Evolutionary conservation across 1,140 invertebrate species (phyloP).

Genomic region (Lepidurus arcticus): DNA sequence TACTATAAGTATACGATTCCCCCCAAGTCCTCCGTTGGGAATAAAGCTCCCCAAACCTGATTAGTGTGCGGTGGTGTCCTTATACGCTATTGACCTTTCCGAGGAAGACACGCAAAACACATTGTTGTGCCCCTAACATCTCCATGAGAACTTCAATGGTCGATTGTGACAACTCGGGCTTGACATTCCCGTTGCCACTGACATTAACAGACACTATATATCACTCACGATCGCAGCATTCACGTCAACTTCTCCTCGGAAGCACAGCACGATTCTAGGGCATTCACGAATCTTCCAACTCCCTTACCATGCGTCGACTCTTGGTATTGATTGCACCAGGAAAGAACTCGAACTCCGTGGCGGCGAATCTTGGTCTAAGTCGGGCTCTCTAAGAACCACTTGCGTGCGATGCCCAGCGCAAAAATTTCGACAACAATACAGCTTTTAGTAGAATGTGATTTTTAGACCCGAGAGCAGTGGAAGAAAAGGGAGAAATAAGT

Average conservation of each 20-base stretch:
- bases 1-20: neutral
- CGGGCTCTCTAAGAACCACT: neutral
- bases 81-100: neutral
- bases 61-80: too few relatives aligned
- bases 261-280: neutral
- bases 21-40: too few relatives aligned
- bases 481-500: too few relatives aligned
- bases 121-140: neutral
- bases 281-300: neutral
- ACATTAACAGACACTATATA: neutral
- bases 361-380: neutral
- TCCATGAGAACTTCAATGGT: neutral
- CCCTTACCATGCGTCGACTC: conserved; percentile 6
- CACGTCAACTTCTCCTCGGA: neutral
- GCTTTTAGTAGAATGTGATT: too few relatives aligned
- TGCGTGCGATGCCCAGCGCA: too few relatives aligned
- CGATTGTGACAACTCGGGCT: neutral
- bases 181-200: neutral
- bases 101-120: neutral
- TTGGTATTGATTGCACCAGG: conserved; percentile 15
- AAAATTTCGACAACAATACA: too few relatives aligned
- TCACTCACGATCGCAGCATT: neutral
- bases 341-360: conserved; percentile 11
- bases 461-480: too few relatives aligned
- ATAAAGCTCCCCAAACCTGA: too few relatives aligned